Evolutionary conservation across 1,140 invertebrate genomes (phyloP).

Genomic region (Grapholita molesta): DNA sequence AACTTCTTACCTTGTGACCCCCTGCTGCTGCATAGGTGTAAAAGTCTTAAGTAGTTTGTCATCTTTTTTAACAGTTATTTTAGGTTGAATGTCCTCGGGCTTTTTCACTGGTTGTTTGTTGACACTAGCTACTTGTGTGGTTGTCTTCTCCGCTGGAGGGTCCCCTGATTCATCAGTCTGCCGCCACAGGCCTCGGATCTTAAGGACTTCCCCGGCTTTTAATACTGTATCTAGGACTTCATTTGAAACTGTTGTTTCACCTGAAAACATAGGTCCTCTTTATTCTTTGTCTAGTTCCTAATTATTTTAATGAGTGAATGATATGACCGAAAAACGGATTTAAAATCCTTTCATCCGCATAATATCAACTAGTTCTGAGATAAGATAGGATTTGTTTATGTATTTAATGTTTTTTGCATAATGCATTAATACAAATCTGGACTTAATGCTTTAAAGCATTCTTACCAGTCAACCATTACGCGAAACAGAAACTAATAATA

Average conservation of each 20-base stretch:
- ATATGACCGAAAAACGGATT: no score
- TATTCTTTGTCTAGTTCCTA: not conserved
- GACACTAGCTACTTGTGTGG: slow-evolving; percentile 30
- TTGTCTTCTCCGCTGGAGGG: slow-evolving; percentile 47
- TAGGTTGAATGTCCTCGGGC: slow-evolving; percentile 53
- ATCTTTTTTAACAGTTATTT: slow-evolving; percentile 74
- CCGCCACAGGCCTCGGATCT: slow-evolving; percentile 86
- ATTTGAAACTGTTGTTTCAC: slow-evolving; percentile 91
- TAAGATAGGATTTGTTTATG: no score
- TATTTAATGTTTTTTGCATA: no score
- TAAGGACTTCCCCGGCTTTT: slow-evolving; percentile 87
- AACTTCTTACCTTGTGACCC: slow-evolving; percentile 45
- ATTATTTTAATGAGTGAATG: no score
- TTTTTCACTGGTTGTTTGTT: slow-evolving; percentile 55
- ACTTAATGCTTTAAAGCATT: no score
- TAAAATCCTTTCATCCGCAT: no score
- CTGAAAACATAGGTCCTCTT: slow-evolving; percentile 49
- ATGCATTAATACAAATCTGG: no score
- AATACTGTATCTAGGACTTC: slow-evolving; percentile 88
- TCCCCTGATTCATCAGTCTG: slow-evolving; percentile 77
- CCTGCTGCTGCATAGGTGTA: slow-evolving; percentile 53
- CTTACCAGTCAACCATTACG: no score
- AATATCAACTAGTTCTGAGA: no score
- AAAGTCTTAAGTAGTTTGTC: slow-evolving; percentile 72
- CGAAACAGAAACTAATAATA: no score